Evolutionary conservation across 2,797 vertebrate genomes (phyloP), one percentile per base, ranked within the genome.

Genomic region (Ctenochaetus hawaiiensis): DNA sequence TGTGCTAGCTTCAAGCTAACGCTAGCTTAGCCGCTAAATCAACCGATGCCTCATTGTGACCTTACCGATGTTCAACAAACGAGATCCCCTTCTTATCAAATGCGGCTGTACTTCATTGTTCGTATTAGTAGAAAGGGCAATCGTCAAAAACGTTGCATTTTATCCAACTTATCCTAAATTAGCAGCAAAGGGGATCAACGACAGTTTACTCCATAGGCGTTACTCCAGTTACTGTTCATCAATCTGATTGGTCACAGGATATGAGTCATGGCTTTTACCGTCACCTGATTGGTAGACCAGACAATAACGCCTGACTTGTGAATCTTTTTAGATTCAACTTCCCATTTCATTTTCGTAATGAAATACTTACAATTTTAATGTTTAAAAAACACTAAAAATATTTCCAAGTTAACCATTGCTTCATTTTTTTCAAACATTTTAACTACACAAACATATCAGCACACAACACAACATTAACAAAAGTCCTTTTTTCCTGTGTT

Each of bases 241-340:
- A 26, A 59, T 56, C 20, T 30, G 81, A 91, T 91, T 94, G 87
- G 91, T 30, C 53, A 39, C 0, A 30, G 72, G 45, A 49, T 5
- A 23, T n/a, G 34, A 45, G 2, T 67, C 34, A 18, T 3, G 2
- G 0, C 4, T 1, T 0, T 14, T 23, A 0, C 11, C 0, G 22
- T 5, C 1, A 9, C 0, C 12, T 72, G 75, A 93, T 94, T 93
- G 92, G 92, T 37, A 43, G 13, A 51, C 0, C 17, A 0, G 3
- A 2, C 11, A 22, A 34, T 3, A 16, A 70, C 1, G 9, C 6
- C 1, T 0, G 14, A 39, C 41, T 72, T 11, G 60, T 26, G 34
- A 73, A 59, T 23, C 79, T 74, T 6, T 20, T 0, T 41, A 41
- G 5, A 26, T 18, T 16, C 4, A 7, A 47, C 12, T 34, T 5